Conservation (phyloP, 2,113 vertebrate genomes). For the Dolichallabes microphthalmus region DNA sequence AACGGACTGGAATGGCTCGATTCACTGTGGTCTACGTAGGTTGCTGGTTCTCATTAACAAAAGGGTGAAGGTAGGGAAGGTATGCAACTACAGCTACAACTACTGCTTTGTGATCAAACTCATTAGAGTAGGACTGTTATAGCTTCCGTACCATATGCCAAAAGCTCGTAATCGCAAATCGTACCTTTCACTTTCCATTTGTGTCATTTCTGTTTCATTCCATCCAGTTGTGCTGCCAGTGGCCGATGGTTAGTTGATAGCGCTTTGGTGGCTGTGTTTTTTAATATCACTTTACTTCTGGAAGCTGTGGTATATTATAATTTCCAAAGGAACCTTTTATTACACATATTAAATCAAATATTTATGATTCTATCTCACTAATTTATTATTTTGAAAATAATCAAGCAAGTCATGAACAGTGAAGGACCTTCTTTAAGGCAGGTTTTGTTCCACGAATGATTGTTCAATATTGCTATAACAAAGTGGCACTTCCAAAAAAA, state of each 20-base stretch:
- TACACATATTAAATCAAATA: too few species aligned
- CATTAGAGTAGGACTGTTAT: constrained; percentile 42
- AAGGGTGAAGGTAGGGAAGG: constrained; percentile 14
- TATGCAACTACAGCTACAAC: constrained; percentile 46
- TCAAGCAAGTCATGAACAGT: not conserved
- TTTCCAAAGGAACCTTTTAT: too few species aligned
- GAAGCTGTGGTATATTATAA: not conserved
- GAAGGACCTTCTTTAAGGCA: not conserved
- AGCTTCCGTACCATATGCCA: constrained; percentile 17
- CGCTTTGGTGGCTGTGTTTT: not conserved
- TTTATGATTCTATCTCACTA: not conserved
- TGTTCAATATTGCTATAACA: not conserved
- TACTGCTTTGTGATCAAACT: constrained; percentile 48
- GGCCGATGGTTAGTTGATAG: not conserved
- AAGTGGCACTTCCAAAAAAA: not conserved
- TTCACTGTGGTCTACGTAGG: constrained; percentile 14
- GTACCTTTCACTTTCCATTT: constrained; percentile 30
- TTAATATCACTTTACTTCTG: not conserved
- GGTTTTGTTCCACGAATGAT: not conserved
- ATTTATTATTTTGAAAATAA: constrained; percentile 1
- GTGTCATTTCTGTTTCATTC: constrained; percentile 14
- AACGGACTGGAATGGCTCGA: constrained; percentile 44
- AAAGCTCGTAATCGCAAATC: constrained; percentile 34
- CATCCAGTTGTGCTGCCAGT: constrained; percentile 3
- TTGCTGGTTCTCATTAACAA: constrained; percentile 51